Evolutionary conservation across 37 sponge, comb jelly and placozoan genomes (phyloP), one percentile per base, ranked within the genome.

Genomic region (Corticium candelabrum): DNA sequence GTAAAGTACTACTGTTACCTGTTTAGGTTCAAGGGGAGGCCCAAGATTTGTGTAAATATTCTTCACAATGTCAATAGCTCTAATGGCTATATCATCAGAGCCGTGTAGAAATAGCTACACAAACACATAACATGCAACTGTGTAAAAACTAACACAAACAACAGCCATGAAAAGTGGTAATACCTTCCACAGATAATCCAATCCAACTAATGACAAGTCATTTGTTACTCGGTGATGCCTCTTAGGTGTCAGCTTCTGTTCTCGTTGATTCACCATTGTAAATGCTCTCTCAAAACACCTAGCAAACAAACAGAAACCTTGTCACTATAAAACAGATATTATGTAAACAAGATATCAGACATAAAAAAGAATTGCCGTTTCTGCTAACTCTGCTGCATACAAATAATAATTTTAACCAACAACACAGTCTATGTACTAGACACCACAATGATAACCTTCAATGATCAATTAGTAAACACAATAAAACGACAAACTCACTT

Each of bases 261-360:
- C 86, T 34, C 85, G 85, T 68, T 82, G 78, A 90, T 94, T 94
- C 50, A 94, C 96, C 70, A 84, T 73, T 3, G 85, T 83, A 57
- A 94, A 94, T 83, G 90, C 90, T 0, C 89, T 76, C 21, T 92
- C 96, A 79, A 94, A 94, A 68, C 96, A 94, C 41, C 90, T 92
- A 70, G 21, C 62, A 21, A 50, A 50, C 11, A 50, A 21, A 50
- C n/a, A n/a, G n/a, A n/a, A n/a, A n/a, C n/a, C n/a, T n/a, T n/a
- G n/a, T n/a, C n/a, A n/a, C n/a, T n/a, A n/a, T n/a, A n/a, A n/a
- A n/a, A n/a, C n/a, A n/a, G n/a, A n/a, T 11, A 11, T 43, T 11
- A 43, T 11, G 5, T 43, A 43, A 43, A 5, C 56, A 43, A 11
- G 5, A 43, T 43, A 43, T 5, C 11, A 43, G 56, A 43, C 11